Conservation (phyloP, 1,140 invertebrate species). For the Bombus soroeensis region DNA sequence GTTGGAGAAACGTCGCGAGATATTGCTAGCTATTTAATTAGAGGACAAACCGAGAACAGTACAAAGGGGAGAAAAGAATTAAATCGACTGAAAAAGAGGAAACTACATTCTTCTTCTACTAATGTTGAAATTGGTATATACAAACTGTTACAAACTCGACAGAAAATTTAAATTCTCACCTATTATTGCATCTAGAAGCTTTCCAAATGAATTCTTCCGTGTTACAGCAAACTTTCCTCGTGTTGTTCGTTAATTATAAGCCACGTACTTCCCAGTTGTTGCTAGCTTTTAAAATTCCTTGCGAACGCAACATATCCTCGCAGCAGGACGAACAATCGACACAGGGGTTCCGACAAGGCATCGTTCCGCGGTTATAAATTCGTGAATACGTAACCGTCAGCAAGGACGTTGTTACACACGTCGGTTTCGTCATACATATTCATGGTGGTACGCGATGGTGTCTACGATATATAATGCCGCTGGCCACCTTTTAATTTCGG, state of each 20-base stretch:
- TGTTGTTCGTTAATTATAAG: neutral
- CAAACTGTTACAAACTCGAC: neutral
- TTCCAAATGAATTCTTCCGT: neutral
- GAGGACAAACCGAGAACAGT: neutral
- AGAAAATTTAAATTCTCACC: no score
- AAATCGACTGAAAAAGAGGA: neutral
- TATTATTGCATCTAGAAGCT: neutral
- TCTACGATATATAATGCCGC: conserved; percentile 32
- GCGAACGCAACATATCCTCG: conserved; percentile 7
- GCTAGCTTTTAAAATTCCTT: conserved; percentile 7
- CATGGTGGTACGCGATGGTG: conserved; percentile 39
- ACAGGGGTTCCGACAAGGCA: conserved; percentile 21
- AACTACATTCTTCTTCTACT: no score
- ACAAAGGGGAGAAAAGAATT: neutral
- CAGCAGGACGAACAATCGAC: conserved; percentile 50
- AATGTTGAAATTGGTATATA: neutral
- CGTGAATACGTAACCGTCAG: conserved; percentile 61
- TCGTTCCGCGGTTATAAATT: conserved; percentile 61
- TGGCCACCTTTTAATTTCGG: conserved; percentile 58
- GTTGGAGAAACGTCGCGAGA: neutral
- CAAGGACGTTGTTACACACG: conserved; percentile 52
- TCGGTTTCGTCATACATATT: conserved; percentile 64
- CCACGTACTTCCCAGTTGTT: neutral
- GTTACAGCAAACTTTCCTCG: neutral
- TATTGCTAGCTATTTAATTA: neutral